Evolutionary conservation across 2,797 vertebrate species (phyloP), one percentile per base, ranked within the genome.

Genomic region (Etheostoma perlongum): DNA sequence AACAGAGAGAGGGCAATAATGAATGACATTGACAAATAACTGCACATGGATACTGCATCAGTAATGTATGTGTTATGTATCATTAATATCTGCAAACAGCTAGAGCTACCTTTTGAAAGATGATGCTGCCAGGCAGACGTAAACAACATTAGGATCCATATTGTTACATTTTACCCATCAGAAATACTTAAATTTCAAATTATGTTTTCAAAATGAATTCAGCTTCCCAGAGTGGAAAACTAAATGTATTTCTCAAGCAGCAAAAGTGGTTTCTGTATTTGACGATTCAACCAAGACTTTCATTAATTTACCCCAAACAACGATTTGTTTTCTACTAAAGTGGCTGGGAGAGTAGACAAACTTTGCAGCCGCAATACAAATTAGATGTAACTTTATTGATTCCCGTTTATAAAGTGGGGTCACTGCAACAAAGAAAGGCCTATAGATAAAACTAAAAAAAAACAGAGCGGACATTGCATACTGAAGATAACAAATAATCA

Each of bases 371-470:
- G 47, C 51, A 53, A 69, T 44, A 78, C 66, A 87, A 86, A 91
- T 90, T 78, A 86, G 75, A 90, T 79, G 83, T 77, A 84, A 79
- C 61, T 77, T 25, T 81, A 86, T 91, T 81, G 90, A 91, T 89
- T 82, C 53, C 51, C 58, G 42, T 46, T 54, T 65, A 75, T 84
- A 68, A 74, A 85, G 67, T 18, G 12, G 63, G 51, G 74, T 79
- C 77, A 79, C 30, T 11, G 30, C 75, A 72, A 75, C 71, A 87
- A 78, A 74, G 53, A 48, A 14, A 21, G 36, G 51, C 15, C 49
- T 30, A 36, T 8, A 61, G 42, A 68, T 66, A 0, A 60, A 27
- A 33, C 30, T 5, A 18, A 46, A 44, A 44, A 44, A 23, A 58
- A 60, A 25, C 12, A 30, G n/a, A 40, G 59, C 48, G 23, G 27